Percentiles rank a stretch among this genome's conserved stretches.
Conservation (phyloP, 1,140 invertebrate genomes). For the Drosophila hydei region DNA sequence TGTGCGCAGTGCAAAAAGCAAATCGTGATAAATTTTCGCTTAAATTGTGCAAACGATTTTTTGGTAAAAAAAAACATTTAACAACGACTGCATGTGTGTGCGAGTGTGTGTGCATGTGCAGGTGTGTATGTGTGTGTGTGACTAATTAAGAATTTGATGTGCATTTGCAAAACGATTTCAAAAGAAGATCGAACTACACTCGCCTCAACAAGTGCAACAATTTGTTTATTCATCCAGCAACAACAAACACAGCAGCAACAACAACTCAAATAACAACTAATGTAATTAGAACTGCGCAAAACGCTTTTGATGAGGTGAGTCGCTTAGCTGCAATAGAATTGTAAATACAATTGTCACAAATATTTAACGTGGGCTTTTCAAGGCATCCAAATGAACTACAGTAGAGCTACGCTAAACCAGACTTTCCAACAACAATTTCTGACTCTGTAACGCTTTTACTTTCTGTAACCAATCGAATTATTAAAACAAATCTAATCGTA, state of each 20-base stretch:
- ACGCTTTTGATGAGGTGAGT: constrained; percentile 42
- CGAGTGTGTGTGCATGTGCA: constrained; percentile 11
- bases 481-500: constrained; percentile 20
- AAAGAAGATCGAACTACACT: constrained; percentile 40
- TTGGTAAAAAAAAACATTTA: constrained; percentile 50
- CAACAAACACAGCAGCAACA: constrained; percentile 35
- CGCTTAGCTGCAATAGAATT: constrained; percentile 2
- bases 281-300: constrained; percentile 79
- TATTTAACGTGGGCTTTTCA: constrained; percentile 14
- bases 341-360: constrained; percentile 10
- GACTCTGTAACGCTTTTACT: constrained; percentile 29
- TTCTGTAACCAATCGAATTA: constrained; percentile 17
- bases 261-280: constrained; percentile 26
- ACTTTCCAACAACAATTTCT: not conserved
- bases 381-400: constrained; percentile 14
- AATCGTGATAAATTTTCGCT: constrained; percentile 76
- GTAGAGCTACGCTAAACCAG: constrained; percentile 21
- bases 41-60: constrained; percentile 76
- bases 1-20: constrained; percentile 58
- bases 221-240: constrained; percentile 32
- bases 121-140: constrained; percentile 30
- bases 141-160: constrained; percentile 73
- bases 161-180: constrained; percentile 49
- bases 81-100: constrained; percentile 37
- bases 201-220: constrained; percentile 57